phyloP scores from a whole-genome alignment of 2,888 invertebrate species.

The Tenthredo notha region DNA sequence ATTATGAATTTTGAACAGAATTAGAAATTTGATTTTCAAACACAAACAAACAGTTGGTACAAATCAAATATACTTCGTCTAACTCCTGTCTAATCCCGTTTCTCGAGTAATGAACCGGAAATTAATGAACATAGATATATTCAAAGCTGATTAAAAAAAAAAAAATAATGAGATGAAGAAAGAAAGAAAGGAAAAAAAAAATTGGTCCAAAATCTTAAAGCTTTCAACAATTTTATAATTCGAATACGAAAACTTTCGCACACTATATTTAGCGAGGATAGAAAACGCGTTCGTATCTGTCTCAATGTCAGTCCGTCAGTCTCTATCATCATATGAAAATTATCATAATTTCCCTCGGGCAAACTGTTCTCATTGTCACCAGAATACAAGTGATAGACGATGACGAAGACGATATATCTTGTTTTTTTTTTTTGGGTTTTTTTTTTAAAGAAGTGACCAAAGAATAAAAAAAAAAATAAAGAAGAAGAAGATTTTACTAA shows the following conservation, averaged over 20 bases:
- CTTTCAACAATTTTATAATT: background rate
- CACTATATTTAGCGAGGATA: too few species aligned
- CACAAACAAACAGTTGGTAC: background rate
- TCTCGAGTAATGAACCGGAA: background rate
- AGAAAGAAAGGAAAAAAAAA: background rate
- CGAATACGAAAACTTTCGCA: background rate
- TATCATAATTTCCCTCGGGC: conserved; percentile 16
- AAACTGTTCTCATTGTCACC: background rate
- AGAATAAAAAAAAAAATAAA: too few species aligned
- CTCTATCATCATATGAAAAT: background rate
- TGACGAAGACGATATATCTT: too few species aligned
- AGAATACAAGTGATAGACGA: background rate
- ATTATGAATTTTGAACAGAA: background rate
- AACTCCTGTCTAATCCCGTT: background rate
- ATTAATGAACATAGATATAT: background rate
- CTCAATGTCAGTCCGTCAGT: background rate
- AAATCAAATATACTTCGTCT: background rate
- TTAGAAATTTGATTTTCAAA: background rate
- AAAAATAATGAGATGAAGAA: background rate
- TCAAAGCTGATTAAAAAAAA: too few species aligned
- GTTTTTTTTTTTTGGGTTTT: too few species aligned
- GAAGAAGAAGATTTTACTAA: background rate
- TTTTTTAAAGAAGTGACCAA: too few species aligned
- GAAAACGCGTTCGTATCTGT: too few species aligned
- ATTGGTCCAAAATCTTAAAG: background rate